These are phyloP conservation scores for Charina bottae DNA, from an alignment of 2,113 vertebrate species.

Conservation along the genomic window DNA sequence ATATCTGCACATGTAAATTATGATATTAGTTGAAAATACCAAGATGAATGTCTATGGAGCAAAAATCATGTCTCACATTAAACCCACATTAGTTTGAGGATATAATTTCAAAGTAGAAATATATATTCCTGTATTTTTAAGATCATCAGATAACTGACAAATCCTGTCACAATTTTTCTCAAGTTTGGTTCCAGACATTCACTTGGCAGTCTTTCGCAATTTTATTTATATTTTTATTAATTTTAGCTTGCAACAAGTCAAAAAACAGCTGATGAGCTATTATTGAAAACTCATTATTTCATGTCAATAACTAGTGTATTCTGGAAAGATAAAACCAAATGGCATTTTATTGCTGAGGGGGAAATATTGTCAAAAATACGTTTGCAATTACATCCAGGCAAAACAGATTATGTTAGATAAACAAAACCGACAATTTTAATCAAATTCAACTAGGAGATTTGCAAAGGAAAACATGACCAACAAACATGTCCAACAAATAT, in stretches of 20 bases:
- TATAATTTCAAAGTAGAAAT: background rate
- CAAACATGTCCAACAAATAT: background rate
- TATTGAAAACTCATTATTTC: background rate
- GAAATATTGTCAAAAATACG: background rate
- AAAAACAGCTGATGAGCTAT: no score
- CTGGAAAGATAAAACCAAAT: background rate
- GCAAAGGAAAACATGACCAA: background rate
- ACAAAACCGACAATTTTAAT: background rate
- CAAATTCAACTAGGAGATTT: background rate
- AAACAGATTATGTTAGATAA: background rate
- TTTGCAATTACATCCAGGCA: background rate
- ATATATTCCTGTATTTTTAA: background rate
- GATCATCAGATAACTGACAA: background rate
- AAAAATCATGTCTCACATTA: slow-evolving; percentile 37
- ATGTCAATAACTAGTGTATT: background rate
- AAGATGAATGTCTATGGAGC: background rate
- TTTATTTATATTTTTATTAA: background rate
- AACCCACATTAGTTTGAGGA: background rate
- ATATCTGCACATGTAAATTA: background rate
- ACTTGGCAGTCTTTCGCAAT: background rate
- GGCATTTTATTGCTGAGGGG: background rate
- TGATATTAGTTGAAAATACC: background rate
- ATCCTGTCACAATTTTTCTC: background rate
- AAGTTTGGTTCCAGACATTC: background rate
- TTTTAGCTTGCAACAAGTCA: background rate